Percentiles rank a stretch among this genome's conserved stretches.
Conservation (phyloP, 2,113 vertebrate species). For the Atlantisia rogersi region DNA sequence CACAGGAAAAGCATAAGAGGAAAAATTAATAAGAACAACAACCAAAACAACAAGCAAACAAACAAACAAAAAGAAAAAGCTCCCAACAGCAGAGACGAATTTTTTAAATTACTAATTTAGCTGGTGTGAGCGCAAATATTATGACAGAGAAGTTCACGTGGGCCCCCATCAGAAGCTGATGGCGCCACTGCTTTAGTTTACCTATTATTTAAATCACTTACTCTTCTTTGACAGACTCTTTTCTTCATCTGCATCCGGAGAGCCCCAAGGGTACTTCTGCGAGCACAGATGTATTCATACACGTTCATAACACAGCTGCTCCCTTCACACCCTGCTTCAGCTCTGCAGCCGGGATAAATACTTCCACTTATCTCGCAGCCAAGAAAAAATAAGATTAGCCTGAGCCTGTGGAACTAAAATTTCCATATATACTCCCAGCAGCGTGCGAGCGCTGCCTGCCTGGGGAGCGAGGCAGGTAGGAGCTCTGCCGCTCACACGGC, state of each 20-base stretch:
- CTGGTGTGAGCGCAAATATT: not conserved
- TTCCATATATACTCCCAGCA: not conserved
- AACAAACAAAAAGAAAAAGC: too few species aligned
- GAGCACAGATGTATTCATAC: fast-evolving
- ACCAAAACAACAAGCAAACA: too few species aligned
- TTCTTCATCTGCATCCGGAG: fast-evolving
- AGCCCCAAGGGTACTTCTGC: not conserved
- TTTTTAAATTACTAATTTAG: not conserved
- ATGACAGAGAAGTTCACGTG: not conserved
- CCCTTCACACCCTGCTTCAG: not conserved
- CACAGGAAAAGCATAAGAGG: not conserved
- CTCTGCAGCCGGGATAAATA: not conserved
- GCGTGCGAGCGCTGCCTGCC: not conserved
- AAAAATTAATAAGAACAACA: not conserved
- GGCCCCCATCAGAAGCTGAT: not conserved
- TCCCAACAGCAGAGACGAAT: not conserved
- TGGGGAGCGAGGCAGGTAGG: not conserved
- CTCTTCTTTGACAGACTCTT: not conserved
- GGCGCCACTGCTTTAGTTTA: not conserved
- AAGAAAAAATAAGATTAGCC: not conserved
- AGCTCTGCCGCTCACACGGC: not conserved
- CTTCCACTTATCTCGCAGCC: not conserved
- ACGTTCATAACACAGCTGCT: not conserved
- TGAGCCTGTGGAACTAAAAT: not conserved
- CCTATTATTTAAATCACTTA: not conserved